Conservation (phyloP, 2,888 invertebrate genomes). For the Leucophenga maculata region DNA sequence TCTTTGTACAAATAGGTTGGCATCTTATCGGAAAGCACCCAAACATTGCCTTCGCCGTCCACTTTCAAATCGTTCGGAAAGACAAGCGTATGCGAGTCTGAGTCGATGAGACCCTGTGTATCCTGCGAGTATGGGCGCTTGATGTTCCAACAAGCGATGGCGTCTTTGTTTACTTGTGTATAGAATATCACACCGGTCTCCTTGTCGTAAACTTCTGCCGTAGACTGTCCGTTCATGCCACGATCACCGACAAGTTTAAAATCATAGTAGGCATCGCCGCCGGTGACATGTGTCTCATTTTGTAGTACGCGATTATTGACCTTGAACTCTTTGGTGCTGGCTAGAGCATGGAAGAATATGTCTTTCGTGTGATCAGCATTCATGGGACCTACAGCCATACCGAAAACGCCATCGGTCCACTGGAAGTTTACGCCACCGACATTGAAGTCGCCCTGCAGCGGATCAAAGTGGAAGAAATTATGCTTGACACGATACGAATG, state of each 20-base stretch:
- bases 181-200: constrained; percentile 82
- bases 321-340: constrained; percentile 85
- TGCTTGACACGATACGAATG: constrained; percentile 86
- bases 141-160: constrained; percentile 87
- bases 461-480: constrained; percentile 89
- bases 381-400: constrained; percentile 79
- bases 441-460: constrained; percentile 82
- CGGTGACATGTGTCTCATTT: constrained; percentile 81
- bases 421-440: constrained; percentile 87
- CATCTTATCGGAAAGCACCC: constrained; percentile 85
- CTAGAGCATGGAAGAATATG: constrained; percentile 87
- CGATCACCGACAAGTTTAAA: constrained; percentile 82
- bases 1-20: constrained; percentile 80
- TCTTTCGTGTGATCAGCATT: constrained; percentile 77
- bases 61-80: constrained; percentile 87
- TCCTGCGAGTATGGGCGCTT: constrained; percentile 77
- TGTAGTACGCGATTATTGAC: constrained; percentile 82
- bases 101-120: constrained; percentile 79
- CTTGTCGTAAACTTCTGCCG: constrained; percentile 81
- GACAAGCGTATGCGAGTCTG: constrained; percentile 79
- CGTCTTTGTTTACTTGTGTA: constrained; percentile 84
- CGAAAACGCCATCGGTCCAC: constrained; percentile 89
- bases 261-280: constrained; percentile 79
- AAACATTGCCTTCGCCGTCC: constrained; percentile 77
- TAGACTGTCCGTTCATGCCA: constrained; percentile 82